Base-by-base conservation (phyloP, 1,140 invertebrate species). In the Periplaneta americana region DNA sequence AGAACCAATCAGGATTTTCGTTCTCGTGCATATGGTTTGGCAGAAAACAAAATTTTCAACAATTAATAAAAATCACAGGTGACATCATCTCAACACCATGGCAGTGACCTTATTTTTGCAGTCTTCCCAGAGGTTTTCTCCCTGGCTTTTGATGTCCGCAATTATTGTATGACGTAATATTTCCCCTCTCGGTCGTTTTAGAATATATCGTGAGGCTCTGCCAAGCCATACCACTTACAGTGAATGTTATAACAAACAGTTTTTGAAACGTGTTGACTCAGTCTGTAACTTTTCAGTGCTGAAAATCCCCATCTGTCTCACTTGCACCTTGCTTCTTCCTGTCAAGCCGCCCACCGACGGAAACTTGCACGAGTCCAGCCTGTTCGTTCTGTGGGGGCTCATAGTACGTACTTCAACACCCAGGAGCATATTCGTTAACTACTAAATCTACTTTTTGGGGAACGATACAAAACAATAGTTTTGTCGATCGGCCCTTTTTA, bases 401-500 rank as follows among this genome's bases (percentile, higher is more conserved):
- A 31, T 22, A 77, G 33, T 34, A 77, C 75, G 22, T 77, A 36
- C 75, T 77, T 80, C 66, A 80, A 80, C 22, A 80, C 32, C 79
- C 48, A 78, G 75, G 75, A 81, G 75, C 33, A 76, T 48, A 31
- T 77, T 75, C 28, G 66, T 82, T 39, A 78, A 48, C 74, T 82
- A 81, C 34, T 81, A 81, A n/a, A 37, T 34, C 75, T 81, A 81
- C 66, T 66, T n/a, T n/a, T n/a, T 82, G 80, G 66, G 83, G 81
- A 82, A 83, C 83, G 35, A 82, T 83, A 83, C 78, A 82, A 83
- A 83, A 83, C 80, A 82, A 81, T 81, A 82, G 78, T 78, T 83
- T 82, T 82, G 79, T 39, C 39, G 18, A 82, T 57, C 48, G 22
- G 37, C 57, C 75, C 81, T 81, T 81, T 83, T 74, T 39, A 57